Percentiles rank a stretch among this genome's conserved stretches.
phyloP scores from a whole-genome alignment of 92 coral and sea anemone genomes.

The Paragorgia papillata region DNA sequence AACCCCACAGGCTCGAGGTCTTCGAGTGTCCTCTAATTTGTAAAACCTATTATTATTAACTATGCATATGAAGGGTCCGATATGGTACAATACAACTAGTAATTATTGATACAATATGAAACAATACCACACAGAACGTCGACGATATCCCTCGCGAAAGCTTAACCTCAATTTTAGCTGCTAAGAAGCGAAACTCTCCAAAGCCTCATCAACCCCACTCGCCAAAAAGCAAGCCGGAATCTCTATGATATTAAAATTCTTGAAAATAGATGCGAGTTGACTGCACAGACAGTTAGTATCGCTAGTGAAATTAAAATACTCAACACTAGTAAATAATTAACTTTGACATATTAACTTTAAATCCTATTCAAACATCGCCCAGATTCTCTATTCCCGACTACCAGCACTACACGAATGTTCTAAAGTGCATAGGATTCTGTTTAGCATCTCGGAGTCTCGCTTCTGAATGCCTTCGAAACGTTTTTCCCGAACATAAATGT shows the following conservation, averaged over 20 bases:
- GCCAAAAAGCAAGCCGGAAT: neutral
- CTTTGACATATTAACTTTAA: constrained; percentile 20
- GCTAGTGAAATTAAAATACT: neutral
- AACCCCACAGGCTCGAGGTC: too few species aligned
- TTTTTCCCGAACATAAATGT: constrained; percentile 1
- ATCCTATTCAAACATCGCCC: constrained; percentile 6
- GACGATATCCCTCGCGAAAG: neutral
- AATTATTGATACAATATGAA: constrained; percentile 9
- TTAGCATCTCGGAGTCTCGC: neutral
- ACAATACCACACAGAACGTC: neutral
- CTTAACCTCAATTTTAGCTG: too few species aligned
- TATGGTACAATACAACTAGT: neutral
- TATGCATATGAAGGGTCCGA: neutral
- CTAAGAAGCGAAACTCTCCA: too few species aligned
- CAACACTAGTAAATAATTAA: constrained; percentile 13
- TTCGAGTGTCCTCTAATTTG: neutral
- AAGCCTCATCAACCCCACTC: neutral
- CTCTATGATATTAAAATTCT: neutral
- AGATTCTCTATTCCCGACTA: neutral
- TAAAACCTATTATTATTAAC: neutral
- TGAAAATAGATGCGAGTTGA: neutral
- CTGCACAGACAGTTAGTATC: constrained; percentile 17
- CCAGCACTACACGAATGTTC: neutral
- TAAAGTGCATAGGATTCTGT: neutral
- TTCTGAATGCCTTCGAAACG: neutral